These are phyloP conservation scores for Eulemur albifrons DNA, from an alignment of 2,797 vertebrate species.

Conservation along the genomic window DNA sequence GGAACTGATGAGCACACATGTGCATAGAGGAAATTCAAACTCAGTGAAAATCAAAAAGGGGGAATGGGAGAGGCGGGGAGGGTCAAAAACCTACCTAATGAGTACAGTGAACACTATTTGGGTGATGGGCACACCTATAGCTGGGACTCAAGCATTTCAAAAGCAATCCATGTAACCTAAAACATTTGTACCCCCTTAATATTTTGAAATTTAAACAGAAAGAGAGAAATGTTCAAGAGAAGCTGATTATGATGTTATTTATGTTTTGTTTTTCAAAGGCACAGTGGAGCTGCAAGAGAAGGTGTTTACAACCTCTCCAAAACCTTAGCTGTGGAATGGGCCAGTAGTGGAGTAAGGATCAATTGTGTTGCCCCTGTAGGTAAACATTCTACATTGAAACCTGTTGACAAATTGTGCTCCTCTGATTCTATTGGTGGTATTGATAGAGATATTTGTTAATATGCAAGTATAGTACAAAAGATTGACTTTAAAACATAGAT, in stretches of 20 bases:
- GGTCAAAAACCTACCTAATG: not conserved
- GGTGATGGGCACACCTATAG: not conserved
- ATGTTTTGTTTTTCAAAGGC: conserved; percentile 84
- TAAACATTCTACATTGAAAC: conserved; percentile 10
- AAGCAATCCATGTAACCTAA: not conserved
- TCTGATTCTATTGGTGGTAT: not conserved
- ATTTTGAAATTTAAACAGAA: not conserved
- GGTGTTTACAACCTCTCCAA: conserved; percentile 94
- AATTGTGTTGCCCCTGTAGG: conserved; percentile 94
- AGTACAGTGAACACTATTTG: not conserved
- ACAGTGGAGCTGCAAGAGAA: conserved; percentile 92
- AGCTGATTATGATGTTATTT: conserved; percentile 45
- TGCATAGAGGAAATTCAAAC: not conserved
- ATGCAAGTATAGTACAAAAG: not conserved
- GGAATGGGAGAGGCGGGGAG: too few relatives aligned
- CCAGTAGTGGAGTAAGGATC: conserved; percentile 90
- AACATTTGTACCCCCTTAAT: not conserved
- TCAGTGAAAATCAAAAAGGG: not conserved
- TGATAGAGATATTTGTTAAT: not conserved
- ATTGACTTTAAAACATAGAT: not conserved
- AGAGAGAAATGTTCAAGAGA: not conserved
- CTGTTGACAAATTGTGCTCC: not conserved
- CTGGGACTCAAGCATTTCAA: not conserved
- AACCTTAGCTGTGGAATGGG: conserved; percentile 94
- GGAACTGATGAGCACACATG: too few relatives aligned